Base-by-base conservation (phyloP, 2,113 vertebrate species). In the Trogon surrucura region DNA sequence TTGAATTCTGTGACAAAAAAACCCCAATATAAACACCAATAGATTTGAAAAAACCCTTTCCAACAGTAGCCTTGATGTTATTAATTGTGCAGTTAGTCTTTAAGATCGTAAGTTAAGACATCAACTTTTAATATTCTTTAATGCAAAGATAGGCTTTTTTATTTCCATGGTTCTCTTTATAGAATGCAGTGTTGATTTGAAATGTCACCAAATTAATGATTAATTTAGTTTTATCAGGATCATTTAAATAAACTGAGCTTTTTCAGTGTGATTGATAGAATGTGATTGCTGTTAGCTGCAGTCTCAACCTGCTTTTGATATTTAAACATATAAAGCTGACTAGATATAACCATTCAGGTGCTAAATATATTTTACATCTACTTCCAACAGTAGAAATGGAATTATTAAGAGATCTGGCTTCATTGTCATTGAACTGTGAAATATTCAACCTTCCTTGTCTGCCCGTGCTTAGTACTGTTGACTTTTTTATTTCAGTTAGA, bases 401-500 rank as follows among this genome's bases (percentile, higher is more conserved):
- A 97, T 96, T 98, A 98, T 98, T 98, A 98, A 98, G 98, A 98
- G 97, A 97, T 97, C 97, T 97, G 95, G 97, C 94, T 98, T 98
- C 98, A 97, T 98, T 97, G 97, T 98, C 97, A 98, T 97, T 98
- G 98, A 98, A 98, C 98, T 98, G 98, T 98, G 98, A 98, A 98
- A 98, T 98, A 96, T 98, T 98, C 98, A 98, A 98, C 98, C 98
- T 98, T 99, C 98, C 98, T 98, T 99, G 98, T 98, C 98, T 98
- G 98, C 97, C 98, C 5, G 91, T 98, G 98, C 98, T 99, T 99
- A 98, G 98, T 98, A 97, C 96, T 98, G 98, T 98, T 98, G 98
- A 98, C 98, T 98, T 99, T 99, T 99, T 99, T 98, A 98, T 99
- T 99, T 99, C 99, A 95, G 98, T 98, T 98, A 97, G 98, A 96